Evolutionary conservation across 1,140 invertebrate species (phyloP).

Genomic region (Aphidius ervi): DNA sequence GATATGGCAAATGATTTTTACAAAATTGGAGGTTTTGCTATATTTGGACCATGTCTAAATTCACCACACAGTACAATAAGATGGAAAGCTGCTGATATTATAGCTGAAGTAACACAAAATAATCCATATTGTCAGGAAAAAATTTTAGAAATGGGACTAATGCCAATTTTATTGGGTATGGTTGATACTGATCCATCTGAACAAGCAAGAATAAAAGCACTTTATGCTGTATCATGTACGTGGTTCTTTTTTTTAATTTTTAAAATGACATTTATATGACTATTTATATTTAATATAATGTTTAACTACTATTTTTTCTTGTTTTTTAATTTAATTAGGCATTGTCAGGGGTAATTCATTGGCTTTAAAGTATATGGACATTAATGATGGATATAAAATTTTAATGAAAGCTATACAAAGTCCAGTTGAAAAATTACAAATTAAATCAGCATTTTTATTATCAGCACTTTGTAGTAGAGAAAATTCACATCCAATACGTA

Average conservation of each 20-base stretch:
- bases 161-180: slow-evolving; percentile 63
- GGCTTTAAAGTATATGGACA: slow-evolving; percentile 58
- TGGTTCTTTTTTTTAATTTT: slow-evolving; percentile 15
- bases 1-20: slow-evolving; percentile 77
- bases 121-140: slow-evolving; percentile 71
- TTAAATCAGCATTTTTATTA: slow-evolving; percentile 69
- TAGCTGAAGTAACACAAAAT: slow-evolving; percentile 74
- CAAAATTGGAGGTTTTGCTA: slow-evolving; percentile 72
- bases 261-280: too few relatives aligned
- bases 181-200: slow-evolving; percentile 59
- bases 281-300: too few relatives aligned
- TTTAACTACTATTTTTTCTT: background rate
- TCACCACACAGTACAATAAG: slow-evolving; percentile 61
- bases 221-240: slow-evolving; percentile 75
- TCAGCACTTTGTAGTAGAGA: slow-evolving; percentile 57
- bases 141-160: slow-evolving; percentile 60
- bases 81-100: slow-evolving; percentile 60
- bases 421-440: slow-evolving; percentile 59
- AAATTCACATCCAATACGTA: slow-evolving; percentile 56
- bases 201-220: slow-evolving; percentile 61
- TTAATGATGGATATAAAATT: slow-evolving; percentile 60
- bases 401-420: slow-evolving; percentile 60
- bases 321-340: slow-evolving; percentile 45
- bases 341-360: slow-evolving; percentile 58
- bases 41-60: slow-evolving; percentile 64